phyloP scores from a whole-genome alignment of 2,888 invertebrate genomes.

The Acleris sparsana region DNA sequence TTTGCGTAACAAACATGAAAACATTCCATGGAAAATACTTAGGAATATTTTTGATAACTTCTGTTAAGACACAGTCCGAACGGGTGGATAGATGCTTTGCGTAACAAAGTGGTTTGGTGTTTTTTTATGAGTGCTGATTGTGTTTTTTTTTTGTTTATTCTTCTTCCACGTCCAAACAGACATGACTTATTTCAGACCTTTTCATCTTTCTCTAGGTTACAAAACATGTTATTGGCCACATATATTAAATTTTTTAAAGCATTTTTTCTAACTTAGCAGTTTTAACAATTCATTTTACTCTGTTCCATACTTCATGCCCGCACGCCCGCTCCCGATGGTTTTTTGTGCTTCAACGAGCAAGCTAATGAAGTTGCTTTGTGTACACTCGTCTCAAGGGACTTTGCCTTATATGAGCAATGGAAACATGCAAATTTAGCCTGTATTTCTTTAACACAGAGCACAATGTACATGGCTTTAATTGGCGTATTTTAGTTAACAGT shows the following conservation, averaged over 20 bases:
- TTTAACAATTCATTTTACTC: constrained; percentile 6
- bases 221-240: not conserved
- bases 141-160: no score
- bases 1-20: no score
- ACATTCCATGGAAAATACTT: no score
- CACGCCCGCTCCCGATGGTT: constrained; percentile 20
- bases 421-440: constrained; percentile 18
- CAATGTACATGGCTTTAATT: constrained; percentile 6
- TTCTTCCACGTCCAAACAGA: no score
- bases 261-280: not conserved
- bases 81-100: no score
- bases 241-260: no score
- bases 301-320: constrained; percentile 13
- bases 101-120: no score
- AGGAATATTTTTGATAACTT: no score
- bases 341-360: constrained; percentile 34
- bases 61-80: no score
- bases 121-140: no score
- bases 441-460: constrained; percentile 6
- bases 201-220: not conserved
- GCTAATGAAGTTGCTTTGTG: constrained; percentile 36
- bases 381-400: constrained; percentile 14
- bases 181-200: no score
- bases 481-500: not conserved
- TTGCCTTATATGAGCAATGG: constrained; percentile 21